These are phyloP conservation scores for Phenganax subtilis DNA, from an alignment of 92 coral and sea anemone species.

Conservation along the genomic window DNA sequence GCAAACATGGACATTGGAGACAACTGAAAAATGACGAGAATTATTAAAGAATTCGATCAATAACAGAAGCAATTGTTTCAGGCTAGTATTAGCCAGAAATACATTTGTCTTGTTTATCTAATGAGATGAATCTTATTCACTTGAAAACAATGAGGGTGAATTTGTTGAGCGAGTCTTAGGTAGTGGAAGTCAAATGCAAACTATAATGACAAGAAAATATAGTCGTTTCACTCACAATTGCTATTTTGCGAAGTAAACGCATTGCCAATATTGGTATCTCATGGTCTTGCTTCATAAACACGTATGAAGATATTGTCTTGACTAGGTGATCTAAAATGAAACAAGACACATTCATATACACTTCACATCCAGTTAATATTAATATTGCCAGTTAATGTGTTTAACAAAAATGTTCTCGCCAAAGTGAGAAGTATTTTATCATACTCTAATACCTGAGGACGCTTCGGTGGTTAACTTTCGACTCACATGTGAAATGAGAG, in stretches of 20 bases:
- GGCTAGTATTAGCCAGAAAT: too few relatives aligned
- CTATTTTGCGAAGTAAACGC: slow-evolving; percentile 72
- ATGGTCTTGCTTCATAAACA: slow-evolving; percentile 76
- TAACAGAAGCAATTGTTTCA: too few relatives aligned
- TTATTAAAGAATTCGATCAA: neutral
- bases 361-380: too few relatives aligned
- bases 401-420: neutral
- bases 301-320: slow-evolving; percentile 76
- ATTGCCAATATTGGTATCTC: slow-evolving; percentile 82
- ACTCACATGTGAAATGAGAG: slow-evolving; percentile 74
- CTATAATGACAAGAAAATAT: too few relatives aligned
- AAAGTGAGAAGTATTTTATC: neutral
- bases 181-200: too few relatives aligned
- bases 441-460: slow-evolving; percentile 5
- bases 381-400: neutral
- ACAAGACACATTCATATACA: too few relatives aligned
- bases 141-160: too few relatives aligned
- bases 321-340: slow-evolving; percentile 53
- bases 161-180: too few relatives aligned
- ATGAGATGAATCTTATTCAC: too few relatives aligned
- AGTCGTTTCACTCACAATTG: slow-evolving; percentile 57
- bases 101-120: too few relatives aligned
- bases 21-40: slow-evolving; percentile 50
- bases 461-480: slow-evolving; percentile 17
- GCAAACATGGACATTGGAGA: slow-evolving; percentile 98